A percentile compares a stretch with the other conserved stretches of the same genome.
Conservation (phyloP, 2,797 vertebrate genomes). For the Enteromius anoplus region DNA sequence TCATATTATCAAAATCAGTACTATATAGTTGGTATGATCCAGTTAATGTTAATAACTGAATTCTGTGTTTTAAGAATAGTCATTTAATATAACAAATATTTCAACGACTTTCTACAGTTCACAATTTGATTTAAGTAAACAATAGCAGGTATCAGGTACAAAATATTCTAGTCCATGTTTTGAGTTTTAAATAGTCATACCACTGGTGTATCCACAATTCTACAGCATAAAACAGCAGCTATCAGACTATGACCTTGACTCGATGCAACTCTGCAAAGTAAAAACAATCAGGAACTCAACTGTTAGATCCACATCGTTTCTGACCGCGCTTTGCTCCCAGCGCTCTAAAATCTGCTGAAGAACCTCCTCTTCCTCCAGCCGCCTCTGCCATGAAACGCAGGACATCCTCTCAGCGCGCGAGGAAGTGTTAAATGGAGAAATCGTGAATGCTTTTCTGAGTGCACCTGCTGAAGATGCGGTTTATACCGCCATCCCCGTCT, state of each 20-base stretch:
- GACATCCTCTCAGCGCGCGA: conserved; percentile 69
- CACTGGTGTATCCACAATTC: neutral
- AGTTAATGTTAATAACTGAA: neutral
- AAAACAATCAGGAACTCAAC: conserved; percentile 75
- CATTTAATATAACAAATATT: neutral
- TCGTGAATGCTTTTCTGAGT: conserved; percentile 6
- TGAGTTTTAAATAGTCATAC: neutral
- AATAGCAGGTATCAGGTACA: neutral
- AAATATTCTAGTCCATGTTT: neutral
- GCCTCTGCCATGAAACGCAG: conserved; percentile 68
- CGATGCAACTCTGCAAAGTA: neutral
- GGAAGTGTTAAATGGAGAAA: neutral
- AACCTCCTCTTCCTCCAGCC: conserved; percentile 72
- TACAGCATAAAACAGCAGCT: conserved; percentile 3
- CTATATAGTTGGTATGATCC: neutral
- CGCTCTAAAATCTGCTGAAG: conserved; percentile 70
- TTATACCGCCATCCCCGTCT: conserved; percentile 46
- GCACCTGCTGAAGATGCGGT: conserved; percentile 47
- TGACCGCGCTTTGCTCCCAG: conserved; percentile 73
- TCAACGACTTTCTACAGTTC: neutral
- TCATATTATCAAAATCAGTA: neutral
- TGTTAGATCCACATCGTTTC: conserved; percentile 72
- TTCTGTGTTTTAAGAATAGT: neutral
- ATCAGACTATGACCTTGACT: neutral
- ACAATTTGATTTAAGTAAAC: neutral